Evolutionary conservation across 2,888 invertebrate species (phyloP), one percentile per base, ranked within the genome.

Genomic region (Nudaria mundana): DNA sequence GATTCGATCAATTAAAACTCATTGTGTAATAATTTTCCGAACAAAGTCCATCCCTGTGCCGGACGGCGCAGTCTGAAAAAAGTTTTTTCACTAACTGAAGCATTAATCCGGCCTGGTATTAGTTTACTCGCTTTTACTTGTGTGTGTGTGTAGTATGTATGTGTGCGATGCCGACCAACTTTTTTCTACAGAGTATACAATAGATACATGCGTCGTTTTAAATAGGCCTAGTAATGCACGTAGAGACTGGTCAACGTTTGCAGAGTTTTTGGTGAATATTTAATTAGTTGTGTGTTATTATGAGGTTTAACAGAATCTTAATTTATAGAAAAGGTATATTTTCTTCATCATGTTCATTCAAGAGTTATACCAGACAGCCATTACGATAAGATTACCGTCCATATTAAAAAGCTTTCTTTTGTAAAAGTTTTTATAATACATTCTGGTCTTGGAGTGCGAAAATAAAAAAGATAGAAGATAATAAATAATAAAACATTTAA

Each of bases 71-170:
- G 83, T 76, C 87, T 88, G 87, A 87, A 88, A 88, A 88, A 88
- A 84, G 77, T 85, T 89, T 88, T 87, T 89, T 89, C 87, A 88
- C 88, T 87, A 88, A 89, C 88, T 89, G 88, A 87, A 87, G 88
- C 87, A 88, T 88, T 88, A 88, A 88, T 88, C 88, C 86, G 77
- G 83, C 79, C 81, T 69, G 84, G 88, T 88, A 89, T 89, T 88
- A 89, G 88, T 89, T 88, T 87, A 87, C 88, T 76, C 81, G 83
- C 85, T 81, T 79, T 81, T 76, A 76, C 77, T 71, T 58, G 67
- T 59, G 69, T 77, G 82, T 72, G 79, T 52, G 34, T 30, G 6
- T 20, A n/a, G n/a, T 48, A 30, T 61, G 67, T 66, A 65, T 79
- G 84, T 85, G 84, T 79, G 83, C 53, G 55, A 52, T 62, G 66